Base-by-base conservation (phyloP, 2,113 vertebrate species). In the Notothenia coriiceps region DNA sequence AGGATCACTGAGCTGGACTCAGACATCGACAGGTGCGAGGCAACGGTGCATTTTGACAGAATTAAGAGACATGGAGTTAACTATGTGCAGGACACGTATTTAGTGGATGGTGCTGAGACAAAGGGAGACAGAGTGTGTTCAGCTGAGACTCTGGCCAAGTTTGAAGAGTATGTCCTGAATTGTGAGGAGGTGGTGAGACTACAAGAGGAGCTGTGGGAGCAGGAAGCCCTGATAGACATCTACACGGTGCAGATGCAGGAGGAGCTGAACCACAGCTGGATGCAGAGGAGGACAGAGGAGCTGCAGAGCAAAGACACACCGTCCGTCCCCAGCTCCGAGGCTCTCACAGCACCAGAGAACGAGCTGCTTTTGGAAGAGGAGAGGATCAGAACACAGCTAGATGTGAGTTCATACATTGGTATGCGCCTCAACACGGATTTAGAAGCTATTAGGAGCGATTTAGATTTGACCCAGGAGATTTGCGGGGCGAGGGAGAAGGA, bases 51-150 rank as follows among this genome's bases (percentile, higher is more conserved):
- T 80, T 87, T 95, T 47, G 97, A 98, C 86, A 95, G 97, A 77
- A 95, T 97, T 85, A 94, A 94, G 86, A 93, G 93, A 17, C 96
- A 97, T 70, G 98, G 97, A 7, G 91, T 95, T 29, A 98, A 98
- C 90, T 99, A 99, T 66, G 96, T 99, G 54, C 98, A 99, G 91
- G 96, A 99, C 89, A 97, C 97, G 1, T 98, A 99, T 91, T 79
- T 98, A 89, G 90, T 96, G 68, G 96, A 94, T 0, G 67, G 70
- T 9, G 59, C 79, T 13, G 49, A 61, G 0, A 64, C 51, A 0
- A 81, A 87, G n/a, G 73, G 59, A 10, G 83, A 87, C 35, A 12
- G 33, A 5, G 11, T 35, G 11, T 25, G 13, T 20, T 66, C 91
- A 0, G 33, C 79, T 2, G 85, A 91, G 73, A 82, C 73, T 11